Evolutionary conservation across 2,113 vertebrate species (phyloP).

Genomic region (Oncorhynchus kisutch): DNA sequence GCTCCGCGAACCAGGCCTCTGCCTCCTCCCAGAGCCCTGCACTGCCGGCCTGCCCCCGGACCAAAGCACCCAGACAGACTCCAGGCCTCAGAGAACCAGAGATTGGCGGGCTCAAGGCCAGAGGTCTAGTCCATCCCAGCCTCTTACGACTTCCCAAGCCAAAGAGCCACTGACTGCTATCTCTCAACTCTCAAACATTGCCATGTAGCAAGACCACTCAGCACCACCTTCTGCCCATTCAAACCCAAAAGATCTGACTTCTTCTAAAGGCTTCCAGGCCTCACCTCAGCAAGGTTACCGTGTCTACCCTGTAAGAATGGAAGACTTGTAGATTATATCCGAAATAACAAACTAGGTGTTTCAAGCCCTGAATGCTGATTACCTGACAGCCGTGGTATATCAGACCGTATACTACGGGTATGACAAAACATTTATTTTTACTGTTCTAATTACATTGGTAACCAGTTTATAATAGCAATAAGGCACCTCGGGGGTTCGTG

Average conservation of each 20-base stretch:
- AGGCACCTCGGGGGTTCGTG: too few relatives aligned
- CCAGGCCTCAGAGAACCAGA: slow-evolving; percentile 21
- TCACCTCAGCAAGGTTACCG: neutral
- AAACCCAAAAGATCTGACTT: neutral
- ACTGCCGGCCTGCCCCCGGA: slow-evolving; percentile 55
- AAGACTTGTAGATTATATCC: too few relatives aligned
- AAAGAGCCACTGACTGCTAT: slow-evolving; percentile 71
- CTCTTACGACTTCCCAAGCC: slow-evolving; percentile 88
- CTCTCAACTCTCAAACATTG: neutral
- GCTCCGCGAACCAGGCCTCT: slow-evolving; percentile 19
- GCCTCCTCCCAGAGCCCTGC: slow-evolving; percentile 13
- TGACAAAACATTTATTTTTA: too few relatives aligned
- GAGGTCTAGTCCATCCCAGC: slow-evolving; percentile 43
- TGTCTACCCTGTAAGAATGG: too few relatives aligned
- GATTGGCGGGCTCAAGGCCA: slow-evolving; percentile 46
- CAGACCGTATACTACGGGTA: too few relatives aligned
- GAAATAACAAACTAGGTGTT: too few relatives aligned
- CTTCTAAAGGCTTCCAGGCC: neutral
- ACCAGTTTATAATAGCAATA: too few relatives aligned
- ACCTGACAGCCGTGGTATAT: too few relatives aligned
- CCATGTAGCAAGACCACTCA: neutral
- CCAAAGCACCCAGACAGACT: slow-evolving; percentile 59
- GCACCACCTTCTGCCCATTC: neutral
- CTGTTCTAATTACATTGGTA: too few relatives aligned
- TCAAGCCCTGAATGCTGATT: too few relatives aligned